Base-by-base conservation (phyloP, 2,797 vertebrate species). In the Carapus acus region DNA sequence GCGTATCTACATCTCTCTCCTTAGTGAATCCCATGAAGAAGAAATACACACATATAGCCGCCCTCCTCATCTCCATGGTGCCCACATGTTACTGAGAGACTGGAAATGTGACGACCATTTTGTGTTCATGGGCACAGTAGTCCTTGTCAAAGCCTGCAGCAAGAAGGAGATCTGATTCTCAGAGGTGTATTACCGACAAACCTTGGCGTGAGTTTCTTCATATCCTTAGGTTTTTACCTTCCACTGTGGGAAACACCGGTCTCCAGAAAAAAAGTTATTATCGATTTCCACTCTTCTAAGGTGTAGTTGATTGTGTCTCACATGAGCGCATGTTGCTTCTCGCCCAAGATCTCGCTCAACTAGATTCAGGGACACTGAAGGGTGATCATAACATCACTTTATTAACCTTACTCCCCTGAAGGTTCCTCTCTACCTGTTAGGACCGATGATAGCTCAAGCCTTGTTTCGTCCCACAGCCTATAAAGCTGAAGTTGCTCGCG, bases 231-330 rank as follows among this genome's bases (percentile, higher is more conserved):
- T 69, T 78, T 84, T 76, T 71, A 74, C 65, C 62, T 64, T 74
- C 70, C 65, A 79, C 58, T 69, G 73, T 77, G 67, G 70, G 63
- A 76, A 77, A 68, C 49, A 54, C 60, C 71, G 71, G 76, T 71
- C 59, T 67, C 62, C 74, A 78, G 9, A 27, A 27, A 27, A 27
- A 27, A 27, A 77, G 79, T 77, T 77, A 71, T 70, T 81, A 74
- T 81, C 63, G 52, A 78, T 62, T n/a, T 74, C n/a, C 58, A 82
- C 72, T 74, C 74, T 75, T 82, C 76, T 65, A 77, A 69, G 62
- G 70, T 82, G 72, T 82, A 79, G 80, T 83, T 74, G 77, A 79
- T 68, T 82, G 62, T 56, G 14, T 78, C 62, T 66, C 75, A 73
- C 49, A 71, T 56, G 65, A 71, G 56, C 33, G 78, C 81, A 85